A percentile compares a stretch with the other conserved stretches of the same genome.
phyloP scores from a whole-genome alignment of 2,113 vertebrate genomes.

The Daboia siamensis region DNA sequence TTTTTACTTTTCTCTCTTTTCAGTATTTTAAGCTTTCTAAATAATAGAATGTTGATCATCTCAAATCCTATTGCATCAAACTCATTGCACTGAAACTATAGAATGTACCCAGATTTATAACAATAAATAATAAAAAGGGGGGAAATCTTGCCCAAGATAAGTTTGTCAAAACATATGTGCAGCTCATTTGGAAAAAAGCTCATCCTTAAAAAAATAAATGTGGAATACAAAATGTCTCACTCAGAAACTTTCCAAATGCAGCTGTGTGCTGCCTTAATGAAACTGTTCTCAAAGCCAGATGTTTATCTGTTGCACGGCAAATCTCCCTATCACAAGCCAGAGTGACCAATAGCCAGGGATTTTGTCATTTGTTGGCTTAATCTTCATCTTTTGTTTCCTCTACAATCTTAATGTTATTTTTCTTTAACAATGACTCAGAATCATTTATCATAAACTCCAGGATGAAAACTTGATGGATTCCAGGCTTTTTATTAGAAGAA shows the following conservation, averaged over 20 bases:
- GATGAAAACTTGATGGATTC: background rate
- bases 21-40: background rate
- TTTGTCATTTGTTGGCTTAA: background rate
- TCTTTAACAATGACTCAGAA: background rate
- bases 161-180: background rate
- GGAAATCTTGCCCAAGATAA: background rate
- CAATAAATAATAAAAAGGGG: background rate
- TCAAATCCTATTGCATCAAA: background rate
- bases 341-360: background rate
- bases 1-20: background rate
- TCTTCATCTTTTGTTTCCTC: background rate
- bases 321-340: background rate
- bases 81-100: background rate
- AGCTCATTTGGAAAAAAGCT: background rate
- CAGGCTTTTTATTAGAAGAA: background rate
- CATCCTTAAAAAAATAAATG: background rate
- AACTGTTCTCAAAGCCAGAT: background rate
- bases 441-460: background rate
- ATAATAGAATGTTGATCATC: background rate
- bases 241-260: background rate
- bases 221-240: background rate
- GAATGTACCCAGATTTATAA: background rate
- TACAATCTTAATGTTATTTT: background rate
- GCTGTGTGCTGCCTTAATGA: background rate
- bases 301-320: background rate